These are phyloP conservation scores for Apaloderma vittatum DNA, from an alignment of 2,113 vertebrate genomes.

Conservation along the genomic window DNA sequence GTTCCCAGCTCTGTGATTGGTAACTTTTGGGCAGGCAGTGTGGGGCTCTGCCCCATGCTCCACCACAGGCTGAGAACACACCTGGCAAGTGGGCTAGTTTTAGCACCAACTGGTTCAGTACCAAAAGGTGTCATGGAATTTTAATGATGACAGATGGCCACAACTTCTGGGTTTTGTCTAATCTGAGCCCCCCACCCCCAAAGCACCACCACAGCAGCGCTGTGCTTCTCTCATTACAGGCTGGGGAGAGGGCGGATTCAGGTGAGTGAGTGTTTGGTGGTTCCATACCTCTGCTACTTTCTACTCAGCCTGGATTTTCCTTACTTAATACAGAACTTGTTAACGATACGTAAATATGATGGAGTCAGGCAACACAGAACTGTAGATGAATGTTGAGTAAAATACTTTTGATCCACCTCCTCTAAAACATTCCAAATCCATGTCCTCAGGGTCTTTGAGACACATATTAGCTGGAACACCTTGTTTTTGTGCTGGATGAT, in stretches of 20 bases:
- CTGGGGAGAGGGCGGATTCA: background rate
- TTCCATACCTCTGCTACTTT: background rate
- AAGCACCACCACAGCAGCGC: background rate
- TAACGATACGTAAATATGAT: background rate
- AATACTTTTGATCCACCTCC: slow-evolving; percentile 14
- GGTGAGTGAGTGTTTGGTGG: background rate
- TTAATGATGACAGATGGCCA: slow-evolving; percentile 61
- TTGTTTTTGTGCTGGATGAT: slow-evolving; percentile 24
- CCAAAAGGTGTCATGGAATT: slow-evolving; percentile 65
- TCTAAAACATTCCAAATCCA: slow-evolving; percentile 11
- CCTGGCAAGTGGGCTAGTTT: background rate
- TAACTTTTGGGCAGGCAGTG: background rate
- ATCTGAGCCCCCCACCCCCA: background rate
- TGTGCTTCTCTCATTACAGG: accelerated
- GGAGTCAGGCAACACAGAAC: background rate
- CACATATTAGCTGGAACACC: background rate
- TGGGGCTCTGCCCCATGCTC: background rate
- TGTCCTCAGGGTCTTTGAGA: background rate
- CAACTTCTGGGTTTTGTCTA: slow-evolving; percentile 37
- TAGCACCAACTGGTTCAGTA: slow-evolving; percentile 20
- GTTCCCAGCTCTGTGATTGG: background rate
- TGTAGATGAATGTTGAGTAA: background rate
- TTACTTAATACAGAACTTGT: background rate
- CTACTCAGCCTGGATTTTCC: background rate
- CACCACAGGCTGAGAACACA: background rate